These are phyloP conservation scores for Poecile montanus DNA, from an alignment of 2,797 vertebrate genomes.

Conservation along the genomic window DNA sequence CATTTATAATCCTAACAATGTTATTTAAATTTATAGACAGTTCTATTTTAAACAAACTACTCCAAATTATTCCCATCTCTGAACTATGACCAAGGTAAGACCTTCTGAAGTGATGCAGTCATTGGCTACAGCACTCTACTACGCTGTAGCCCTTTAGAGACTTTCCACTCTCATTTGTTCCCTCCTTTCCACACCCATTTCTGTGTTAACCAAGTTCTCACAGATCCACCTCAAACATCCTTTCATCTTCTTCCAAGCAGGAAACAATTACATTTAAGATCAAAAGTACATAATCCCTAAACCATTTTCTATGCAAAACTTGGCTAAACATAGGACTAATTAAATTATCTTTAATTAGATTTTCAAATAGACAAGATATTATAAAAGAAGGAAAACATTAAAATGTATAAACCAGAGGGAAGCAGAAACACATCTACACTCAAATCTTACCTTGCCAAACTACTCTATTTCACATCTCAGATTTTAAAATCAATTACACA, in stretches of 20 bases:
- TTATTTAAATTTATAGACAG: background rate
- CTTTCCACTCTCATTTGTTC: background rate
- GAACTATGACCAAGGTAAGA: background rate
- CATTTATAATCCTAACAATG: background rate
- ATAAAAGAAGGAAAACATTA: background rate
- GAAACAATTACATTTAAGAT: constrained; percentile 37
- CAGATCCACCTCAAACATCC: constrained; percentile 1
- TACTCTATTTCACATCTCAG: background rate
- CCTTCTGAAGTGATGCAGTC: background rate
- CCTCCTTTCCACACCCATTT: background rate
- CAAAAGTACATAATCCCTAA: background rate
- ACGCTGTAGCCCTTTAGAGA: background rate
- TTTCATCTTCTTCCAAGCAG: constrained; percentile 58
- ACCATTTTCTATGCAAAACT: constrained; percentile 48
- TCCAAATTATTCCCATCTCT: background rate
- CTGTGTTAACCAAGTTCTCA: constrained; percentile 36
- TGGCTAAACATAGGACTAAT: constrained; percentile 53
- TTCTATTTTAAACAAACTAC: background rate
- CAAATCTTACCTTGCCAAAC: constrained; percentile 2
- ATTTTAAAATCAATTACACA: background rate
- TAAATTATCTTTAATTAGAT: constrained; percentile 51
- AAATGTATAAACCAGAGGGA: background rate
- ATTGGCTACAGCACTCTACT: background rate
- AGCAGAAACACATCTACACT: background rate
- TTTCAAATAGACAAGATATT: constrained; percentile 39